Evolutionary conservation across 2,888 invertebrate species (phyloP).

Genomic region (Lithophane semibrunnea): DNA sequence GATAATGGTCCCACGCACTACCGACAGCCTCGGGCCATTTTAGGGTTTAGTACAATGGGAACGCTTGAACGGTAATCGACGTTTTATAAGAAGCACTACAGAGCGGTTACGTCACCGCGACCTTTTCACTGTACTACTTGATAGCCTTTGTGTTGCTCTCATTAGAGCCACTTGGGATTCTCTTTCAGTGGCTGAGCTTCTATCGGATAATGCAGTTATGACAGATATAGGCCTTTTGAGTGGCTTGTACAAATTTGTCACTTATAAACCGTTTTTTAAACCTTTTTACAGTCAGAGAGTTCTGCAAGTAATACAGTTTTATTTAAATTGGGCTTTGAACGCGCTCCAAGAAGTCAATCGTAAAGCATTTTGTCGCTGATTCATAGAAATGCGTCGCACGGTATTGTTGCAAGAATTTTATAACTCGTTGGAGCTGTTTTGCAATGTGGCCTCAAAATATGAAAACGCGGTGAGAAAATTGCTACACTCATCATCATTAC

Average conservation of each 20-base stretch:
- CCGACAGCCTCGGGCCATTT: constrained; percentile 78
- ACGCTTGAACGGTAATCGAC: constrained; percentile 82
- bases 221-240: constrained; percentile 57
- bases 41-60: constrained; percentile 83
- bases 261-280: constrained; percentile 40
- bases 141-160: constrained; percentile 79
- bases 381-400: constrained; percentile 15
- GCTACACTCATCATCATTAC: constrained; percentile 61
- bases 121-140: constrained; percentile 74
- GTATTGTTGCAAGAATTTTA: constrained; percentile 6
- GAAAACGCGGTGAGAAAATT: constrained; percentile 45
- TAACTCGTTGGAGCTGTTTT: constrained; percentile 11
- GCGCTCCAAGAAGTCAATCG: constrained; percentile 24
- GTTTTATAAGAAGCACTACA: constrained; percentile 82
- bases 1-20: constrained; percentile 84
- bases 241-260: constrained; percentile 54
- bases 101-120: constrained; percentile 76
- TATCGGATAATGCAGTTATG: constrained; percentile 67
- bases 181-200: constrained; percentile 69
- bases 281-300: constrained; percentile 29
- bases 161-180: constrained; percentile 80
- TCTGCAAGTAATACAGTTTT: constrained; percentile 31
- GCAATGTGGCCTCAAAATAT: constrained; percentile 20
- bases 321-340: constrained; percentile 36
- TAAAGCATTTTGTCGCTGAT: constrained; percentile 15